These are phyloP conservation scores for Trichosurus vulpecula DNA, from an alignment of 2,797 vertebrate species.

Conservation along the genomic window DNA sequence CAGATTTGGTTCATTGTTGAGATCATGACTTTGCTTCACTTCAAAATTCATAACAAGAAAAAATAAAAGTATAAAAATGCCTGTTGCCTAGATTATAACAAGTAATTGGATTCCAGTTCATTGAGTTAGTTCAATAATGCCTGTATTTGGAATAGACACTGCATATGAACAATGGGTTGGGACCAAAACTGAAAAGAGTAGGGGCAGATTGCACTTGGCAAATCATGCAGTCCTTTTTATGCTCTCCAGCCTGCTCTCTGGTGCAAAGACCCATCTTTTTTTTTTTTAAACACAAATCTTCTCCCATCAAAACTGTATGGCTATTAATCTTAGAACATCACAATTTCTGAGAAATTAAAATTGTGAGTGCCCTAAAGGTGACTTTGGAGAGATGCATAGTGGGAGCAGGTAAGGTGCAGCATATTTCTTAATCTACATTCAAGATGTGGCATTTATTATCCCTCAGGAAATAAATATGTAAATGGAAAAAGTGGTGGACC, in stretches of 20 bases:
- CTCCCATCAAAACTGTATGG: background rate
- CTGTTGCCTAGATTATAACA: background rate
- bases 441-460: too few species aligned
- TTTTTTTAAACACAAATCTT: background rate
- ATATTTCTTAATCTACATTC: background rate
- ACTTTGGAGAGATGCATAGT: background rate
- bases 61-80: background rate
- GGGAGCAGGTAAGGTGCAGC: background rate
- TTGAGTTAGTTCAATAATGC: background rate
- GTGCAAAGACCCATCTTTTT: background rate
- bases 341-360: background rate
- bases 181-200: background rate
- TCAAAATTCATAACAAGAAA: background rate
- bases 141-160: background rate
- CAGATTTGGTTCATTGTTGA: background rate
- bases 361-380: background rate
- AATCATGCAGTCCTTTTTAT: background rate
- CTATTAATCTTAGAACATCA: background rate
- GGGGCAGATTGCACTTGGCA: background rate
- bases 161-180: background rate
- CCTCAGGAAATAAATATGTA: too few species aligned
- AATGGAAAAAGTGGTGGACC: background rate
- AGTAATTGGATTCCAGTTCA: background rate
- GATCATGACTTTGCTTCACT: background rate
- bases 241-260: background rate